Conservation (phyloP, 2,113 vertebrate species). For the Hiodon tergisus region DNA sequence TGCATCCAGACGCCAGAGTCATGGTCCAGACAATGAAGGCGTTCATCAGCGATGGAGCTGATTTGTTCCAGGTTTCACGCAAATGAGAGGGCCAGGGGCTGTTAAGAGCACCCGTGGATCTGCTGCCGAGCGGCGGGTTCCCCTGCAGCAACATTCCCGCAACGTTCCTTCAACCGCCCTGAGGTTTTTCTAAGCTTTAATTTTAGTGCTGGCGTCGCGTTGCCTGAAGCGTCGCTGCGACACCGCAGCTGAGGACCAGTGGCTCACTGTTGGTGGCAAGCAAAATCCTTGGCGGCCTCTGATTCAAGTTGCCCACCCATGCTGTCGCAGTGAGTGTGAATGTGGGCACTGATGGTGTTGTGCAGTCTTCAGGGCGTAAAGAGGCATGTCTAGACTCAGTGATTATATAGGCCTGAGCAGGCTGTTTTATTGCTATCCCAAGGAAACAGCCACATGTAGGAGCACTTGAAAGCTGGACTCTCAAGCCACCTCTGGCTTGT, state of each 20-base stretch:
- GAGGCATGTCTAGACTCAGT: constrained; percentile 48
- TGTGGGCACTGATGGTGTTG: constrained; percentile 37
- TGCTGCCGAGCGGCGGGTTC: too few relatives aligned
- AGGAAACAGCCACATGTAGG: constrained; percentile 49
- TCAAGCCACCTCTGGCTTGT: constrained; percentile 39
- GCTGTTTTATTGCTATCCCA: constrained; percentile 43
- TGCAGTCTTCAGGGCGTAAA: constrained; percentile 37
- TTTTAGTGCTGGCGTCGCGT: too few relatives aligned
- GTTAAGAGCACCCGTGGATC: too few relatives aligned
- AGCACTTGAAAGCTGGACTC: constrained; percentile 41
- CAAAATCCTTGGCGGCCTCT: too few relatives aligned
- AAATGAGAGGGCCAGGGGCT: background rate
- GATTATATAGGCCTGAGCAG: constrained; percentile 52
- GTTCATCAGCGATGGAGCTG: constrained; percentile 8
- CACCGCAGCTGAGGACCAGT: too few relatives aligned
- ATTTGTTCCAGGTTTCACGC: constrained; percentile 13
- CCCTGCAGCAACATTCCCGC: background rate
- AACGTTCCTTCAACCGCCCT: too few relatives aligned
- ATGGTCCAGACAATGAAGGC: background rate
- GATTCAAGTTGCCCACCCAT: background rate
- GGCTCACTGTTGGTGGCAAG: too few relatives aligned
- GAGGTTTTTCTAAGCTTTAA: too few relatives aligned
- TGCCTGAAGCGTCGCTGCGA: too few relatives aligned
- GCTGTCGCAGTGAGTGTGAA: constrained; percentile 6
- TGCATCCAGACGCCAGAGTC: constrained; percentile 13